Base-by-base conservation (phyloP, 2,113 vertebrate genomes). In the Crotalus helleri region DNA sequence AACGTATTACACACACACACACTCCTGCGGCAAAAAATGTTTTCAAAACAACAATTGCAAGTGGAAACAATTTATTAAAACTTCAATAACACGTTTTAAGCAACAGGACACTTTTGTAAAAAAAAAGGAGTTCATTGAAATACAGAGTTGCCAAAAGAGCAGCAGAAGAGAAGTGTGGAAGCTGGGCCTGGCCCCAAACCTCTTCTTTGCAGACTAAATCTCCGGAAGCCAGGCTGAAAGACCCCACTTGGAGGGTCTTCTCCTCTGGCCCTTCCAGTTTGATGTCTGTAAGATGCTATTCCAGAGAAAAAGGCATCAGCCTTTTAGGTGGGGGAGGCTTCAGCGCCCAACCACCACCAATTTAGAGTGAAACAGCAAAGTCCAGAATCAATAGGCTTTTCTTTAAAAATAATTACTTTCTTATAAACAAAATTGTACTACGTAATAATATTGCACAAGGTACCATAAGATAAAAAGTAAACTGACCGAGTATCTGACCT, bases 381-480 rank as follows among this genome's bases (percentile, higher is more conserved):
- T n/a, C 24, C 12, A 61, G 46, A 44, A 81, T 5, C 44, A 26
- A 69, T 5, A 49, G 61, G 15, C 26, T 29, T 69, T 74, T 91
- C 29, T 90, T 64, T 49, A 26, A 4, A 69, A 15, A 11, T 59
- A 1, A 49, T 94, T 93, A 92, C 57, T 74, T 92, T 39, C 0
- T 93, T 26, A 4, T 11, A 53, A 91, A 64, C 46, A n/a, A 55
- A 92, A 94, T 17, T 29, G 19, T 39, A 23, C 46, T n/a, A 87
- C 21, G 17, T 58, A 90, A 86, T 33, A 90, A 44, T n/a, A 55
- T 8, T 53, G 33, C 33, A 9, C 17, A 9, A 89, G 58, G 57
- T 29, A 94, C 85, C 58, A 21, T 69, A 89, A 91, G 59, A n/a
- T 55, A 59, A 46, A 59, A 92, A 90, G 53, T 85, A 61, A 33